Conservation (phyloP, 92 coral and sea anemone species). For the Parazoanthus swiftii region DNA sequence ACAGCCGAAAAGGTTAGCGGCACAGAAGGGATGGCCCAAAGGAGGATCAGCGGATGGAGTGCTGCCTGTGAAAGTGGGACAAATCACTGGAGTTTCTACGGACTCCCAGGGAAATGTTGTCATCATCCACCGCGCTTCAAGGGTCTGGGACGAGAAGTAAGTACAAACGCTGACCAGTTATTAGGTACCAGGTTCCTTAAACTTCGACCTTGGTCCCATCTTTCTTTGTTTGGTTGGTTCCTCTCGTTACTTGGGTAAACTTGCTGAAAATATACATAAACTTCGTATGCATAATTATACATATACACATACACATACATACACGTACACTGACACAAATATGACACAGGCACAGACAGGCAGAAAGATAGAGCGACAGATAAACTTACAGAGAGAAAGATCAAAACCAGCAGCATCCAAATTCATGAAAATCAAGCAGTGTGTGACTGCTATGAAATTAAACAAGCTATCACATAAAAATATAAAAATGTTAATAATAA, state of each 20-base stretch:
- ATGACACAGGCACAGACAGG: not conserved
- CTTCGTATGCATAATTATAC: not conserved
- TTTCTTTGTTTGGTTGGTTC: not conserved
- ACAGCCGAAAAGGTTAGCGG: slow-evolving; percentile 38
- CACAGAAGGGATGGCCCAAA: slow-evolving; percentile 64
- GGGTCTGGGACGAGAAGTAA: slow-evolving; percentile 78
- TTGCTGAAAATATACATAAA: too few species aligned
- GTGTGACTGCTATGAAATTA: not conserved
- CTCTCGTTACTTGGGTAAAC: not conserved
- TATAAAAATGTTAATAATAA: too few species aligned
- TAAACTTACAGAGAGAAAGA: not conserved
- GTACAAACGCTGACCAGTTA: not conserved
- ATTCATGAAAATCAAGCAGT: too few species aligned
- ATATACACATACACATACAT: not conserved
- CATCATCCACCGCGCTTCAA: slow-evolving; percentile 85
- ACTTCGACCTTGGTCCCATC: not conserved
- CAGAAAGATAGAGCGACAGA: not conserved
- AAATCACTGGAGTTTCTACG: slow-evolving; percentile 82
- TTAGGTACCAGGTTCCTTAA: not conserved
- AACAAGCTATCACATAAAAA: not conserved
- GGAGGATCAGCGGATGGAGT: slow-evolving; percentile 41
- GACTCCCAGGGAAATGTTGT: slow-evolving; percentile 78
- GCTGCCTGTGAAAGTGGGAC: slow-evolving; percentile 61
- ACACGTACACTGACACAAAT: not conserved
- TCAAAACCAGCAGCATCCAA: too few species aligned